Percentiles rank a stretch among this genome's conserved stretches.
Conservation (phyloP, 2,888 invertebrate species). For the Coelogynopora nodosa region DNA sequence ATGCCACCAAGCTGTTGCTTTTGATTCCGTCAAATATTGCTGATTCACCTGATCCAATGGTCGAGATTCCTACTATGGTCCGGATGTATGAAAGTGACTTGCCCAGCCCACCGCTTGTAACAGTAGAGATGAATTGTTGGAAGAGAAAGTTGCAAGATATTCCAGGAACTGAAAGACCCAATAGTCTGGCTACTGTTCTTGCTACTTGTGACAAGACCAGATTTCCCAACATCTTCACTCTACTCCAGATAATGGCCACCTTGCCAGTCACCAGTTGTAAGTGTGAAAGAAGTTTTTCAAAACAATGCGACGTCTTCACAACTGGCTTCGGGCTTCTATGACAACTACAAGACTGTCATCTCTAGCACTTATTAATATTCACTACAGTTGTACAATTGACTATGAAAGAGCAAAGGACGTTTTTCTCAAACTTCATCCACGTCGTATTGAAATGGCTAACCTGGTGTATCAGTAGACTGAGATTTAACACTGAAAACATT, state of each 20-base stretch:
- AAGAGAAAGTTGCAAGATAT: background rate
- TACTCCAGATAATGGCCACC: background rate
- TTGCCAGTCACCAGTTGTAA: conserved; percentile 33
- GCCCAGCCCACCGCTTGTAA: conserved; percentile 33
- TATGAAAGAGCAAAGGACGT: too few species aligned
- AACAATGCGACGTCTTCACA: conserved; percentile 20
- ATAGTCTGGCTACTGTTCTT: conserved; percentile 25
- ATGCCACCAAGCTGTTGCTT: background rate
- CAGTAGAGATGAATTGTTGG: conserved; percentile 34
- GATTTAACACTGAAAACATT: too few species aligned
- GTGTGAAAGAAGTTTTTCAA: conserved; percentile 29
- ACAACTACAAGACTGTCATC: conserved; percentile 21
- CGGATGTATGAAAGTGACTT: conserved; percentile 32
- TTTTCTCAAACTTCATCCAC: too few species aligned
- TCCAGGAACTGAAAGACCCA: conserved; percentile 5
- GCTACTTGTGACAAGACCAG: conserved; percentile 21
- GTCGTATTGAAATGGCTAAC: too few species aligned
- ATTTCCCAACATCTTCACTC: conserved; percentile 38
- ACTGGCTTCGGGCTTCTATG: conserved; percentile 32
- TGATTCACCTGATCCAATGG: background rate
- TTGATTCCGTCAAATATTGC: conserved; percentile 30
- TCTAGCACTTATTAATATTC: conserved; percentile 38
- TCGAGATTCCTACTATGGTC: background rate
- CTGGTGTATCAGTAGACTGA: too few species aligned
- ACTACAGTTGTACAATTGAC: conserved; percentile 37